These are phyloP conservation scores for Ladona fulva DNA, from an alignment of 1,140 invertebrate genomes.

Conservation along the genomic window DNA sequence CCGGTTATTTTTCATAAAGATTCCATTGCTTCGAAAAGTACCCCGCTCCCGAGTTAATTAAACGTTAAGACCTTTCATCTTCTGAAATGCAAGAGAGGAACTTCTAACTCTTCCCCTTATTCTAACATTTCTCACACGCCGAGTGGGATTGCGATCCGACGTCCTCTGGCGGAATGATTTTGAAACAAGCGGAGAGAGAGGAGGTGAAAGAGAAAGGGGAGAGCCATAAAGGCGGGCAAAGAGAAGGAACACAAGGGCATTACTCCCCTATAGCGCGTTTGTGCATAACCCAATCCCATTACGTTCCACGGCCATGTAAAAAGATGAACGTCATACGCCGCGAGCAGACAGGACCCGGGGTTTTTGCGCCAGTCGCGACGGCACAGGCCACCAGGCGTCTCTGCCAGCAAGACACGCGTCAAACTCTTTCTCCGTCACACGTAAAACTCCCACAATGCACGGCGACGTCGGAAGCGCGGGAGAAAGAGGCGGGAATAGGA, in stretches of 20 bases:
- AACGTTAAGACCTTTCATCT: constrained; percentile 9
- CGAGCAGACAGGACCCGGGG: neutral
- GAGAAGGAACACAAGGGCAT: neutral
- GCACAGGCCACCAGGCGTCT: neutral
- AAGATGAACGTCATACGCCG: neutral
- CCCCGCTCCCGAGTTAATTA: neutral
- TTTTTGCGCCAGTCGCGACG: neutral
- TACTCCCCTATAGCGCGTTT: neutral
- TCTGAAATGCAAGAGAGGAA: neutral
- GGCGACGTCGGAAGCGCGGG: neutral
- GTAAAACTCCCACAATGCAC: neutral
- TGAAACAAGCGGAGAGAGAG: neutral
- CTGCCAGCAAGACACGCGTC: neutral
- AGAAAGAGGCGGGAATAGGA: neutral
- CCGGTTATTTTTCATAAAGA: too few species aligned
- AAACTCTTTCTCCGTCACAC: neutral
- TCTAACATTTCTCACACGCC: neutral
- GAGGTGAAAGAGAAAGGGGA: neutral
- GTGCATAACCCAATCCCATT: neutral
- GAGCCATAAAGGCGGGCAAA: neutral
- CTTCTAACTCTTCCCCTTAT: neutral
- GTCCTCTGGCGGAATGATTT: neutral
- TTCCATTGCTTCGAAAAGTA: too few species aligned
- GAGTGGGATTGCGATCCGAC: neutral
- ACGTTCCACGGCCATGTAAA: neutral